Conservation (phyloP, 1,140 invertebrate species). For the Tetramorium alpestre region DNA sequence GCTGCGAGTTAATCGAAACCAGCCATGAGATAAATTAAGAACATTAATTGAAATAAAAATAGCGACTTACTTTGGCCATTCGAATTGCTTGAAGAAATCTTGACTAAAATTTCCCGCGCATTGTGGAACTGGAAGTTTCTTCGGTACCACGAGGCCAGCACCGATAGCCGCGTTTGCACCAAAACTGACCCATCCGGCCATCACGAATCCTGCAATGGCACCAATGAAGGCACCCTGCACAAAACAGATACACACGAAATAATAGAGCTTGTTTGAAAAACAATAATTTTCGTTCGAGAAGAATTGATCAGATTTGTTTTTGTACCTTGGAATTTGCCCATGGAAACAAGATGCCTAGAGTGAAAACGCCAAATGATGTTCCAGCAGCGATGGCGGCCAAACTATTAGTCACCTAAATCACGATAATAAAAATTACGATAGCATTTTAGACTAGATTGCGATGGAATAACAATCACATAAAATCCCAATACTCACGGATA, state of each 20-base stretch:
- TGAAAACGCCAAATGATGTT: constrained; percentile 94
- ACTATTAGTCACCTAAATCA: constrained; percentile 90
- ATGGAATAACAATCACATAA: neutral
- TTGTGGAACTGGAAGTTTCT: constrained; percentile 80
- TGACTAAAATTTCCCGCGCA: constrained; percentile 79
- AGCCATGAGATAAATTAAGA: neutral
- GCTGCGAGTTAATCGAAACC: constrained; percentile 57
- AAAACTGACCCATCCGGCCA: constrained; percentile 81
- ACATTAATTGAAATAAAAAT: neutral
- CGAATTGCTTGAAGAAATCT: constrained; percentile 78
- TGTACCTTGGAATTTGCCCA: constrained; percentile 90
- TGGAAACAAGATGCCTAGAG: constrained; percentile 93
- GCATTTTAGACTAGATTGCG: neutral
- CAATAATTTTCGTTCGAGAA: neutral
- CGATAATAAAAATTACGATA: neutral
- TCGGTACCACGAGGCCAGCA: constrained; percentile 74
- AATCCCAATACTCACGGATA: constrained; percentile 87
- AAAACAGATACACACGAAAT: neutral
- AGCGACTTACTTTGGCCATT: constrained; percentile 74
- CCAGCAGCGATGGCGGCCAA: constrained; percentile 94
- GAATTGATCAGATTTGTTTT: constrained; percentile 11
- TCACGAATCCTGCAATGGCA: constrained; percentile 78
- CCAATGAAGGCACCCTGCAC: constrained; percentile 81
- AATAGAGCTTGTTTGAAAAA: constrained; percentile 50
- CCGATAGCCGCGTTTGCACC: constrained; percentile 79